Base-by-base conservation (phyloP, 2,113 vertebrate species). In the Limnothrissa miodon region DNA sequence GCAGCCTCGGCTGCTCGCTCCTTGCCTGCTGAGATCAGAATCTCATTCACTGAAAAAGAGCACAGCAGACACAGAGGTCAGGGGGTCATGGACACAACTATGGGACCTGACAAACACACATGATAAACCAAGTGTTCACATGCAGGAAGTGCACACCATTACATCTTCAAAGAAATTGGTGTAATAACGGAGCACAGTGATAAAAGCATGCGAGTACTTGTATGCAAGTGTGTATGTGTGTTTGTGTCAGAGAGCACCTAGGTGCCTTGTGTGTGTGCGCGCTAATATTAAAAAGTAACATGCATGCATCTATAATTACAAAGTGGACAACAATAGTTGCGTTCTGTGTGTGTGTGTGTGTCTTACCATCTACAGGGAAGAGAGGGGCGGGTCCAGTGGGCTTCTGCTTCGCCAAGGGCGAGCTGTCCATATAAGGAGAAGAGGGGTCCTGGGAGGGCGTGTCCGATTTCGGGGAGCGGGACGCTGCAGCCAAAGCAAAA, bases 381-480 rank as follows among this genome's bases (percentile, higher is more conserved):
- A 93, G 89, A 59, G 92, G 93, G 62, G 93, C 90, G 17, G 95
- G 93, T 51, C 94, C 92, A 78, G 93, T 91, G 33, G 95, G 92
- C 92, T 97, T 97, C 83, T 90, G 91, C 33, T 87, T 80, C 33
- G 88, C 87, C 86, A 93, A 83, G 5, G 91, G 87, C 78, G 94
- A 93, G 87, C 94, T 89, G 90, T 94, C 95, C 87, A 91, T 89
- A 88, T 88, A 95, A 89, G 90, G 88, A 89, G 90, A 88, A 29
- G 89, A 89, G 33, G 89, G 88, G 4, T 97, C 97, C 89, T 96
- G 94, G 89, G 93, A 94, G 83, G 95, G 92, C 79, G 89, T 86
- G 81, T 91, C 94, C 21, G 96, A 95, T 89, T 97, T 98, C 23
- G 96, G 96, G 80, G 96, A 96, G 66, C 96, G 95, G 8, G 95